Evolutionary conservation across 2,888 invertebrate species (phyloP), one percentile per base, ranked within the genome.

Genomic region (Xestia rhomboidea): DNA sequence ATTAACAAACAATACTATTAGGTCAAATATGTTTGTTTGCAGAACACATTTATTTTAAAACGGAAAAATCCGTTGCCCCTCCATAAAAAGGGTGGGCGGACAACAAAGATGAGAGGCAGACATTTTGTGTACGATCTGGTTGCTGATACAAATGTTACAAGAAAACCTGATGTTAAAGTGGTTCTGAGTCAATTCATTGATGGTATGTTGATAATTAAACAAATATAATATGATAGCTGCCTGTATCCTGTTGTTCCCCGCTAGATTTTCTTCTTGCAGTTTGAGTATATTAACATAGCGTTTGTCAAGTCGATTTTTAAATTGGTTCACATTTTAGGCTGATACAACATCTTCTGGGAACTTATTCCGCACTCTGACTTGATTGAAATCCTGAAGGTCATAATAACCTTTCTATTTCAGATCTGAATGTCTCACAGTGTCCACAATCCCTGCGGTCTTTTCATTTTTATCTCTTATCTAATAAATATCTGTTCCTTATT

Each of bases 41-140:
- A 98, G 98, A 98, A 98, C 77, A 98, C 98, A 30, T 98, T 97
- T 91, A 96, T 99, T 78, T 94, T 99, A 71, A 98, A 97, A 95
- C 96, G 99, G 81, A 97, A 94, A 92, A 95, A 93, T 93, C 97
- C 97, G 1, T 94, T 97, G 3, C 95, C 95, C 27, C 93, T 98
- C 49, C 95, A 97, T 88, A 98, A 97, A 91, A 97, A 97, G 90
- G 97, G 97, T 68, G 92, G 95, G 2, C 94, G 90, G 62, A 96
- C 97, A 0, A 94, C 95, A 75, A 97, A 95, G 80, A 82, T 98
- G 72, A 97, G 97, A 88, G 93, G 95, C 0, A 97, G 97, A 87
- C 97, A 98, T 93, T 98, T 97, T 90, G 96, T 98, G 62, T 99
- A 98, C 92, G 98, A 98, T 76, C 89, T 98, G 57, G 97, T 98